A percentile compares a stretch with the other conserved stretches of the same genome.
phyloP scores from a whole-genome alignment of 2,797 vertebrate genomes.

The Babyrousa celebensis region DNA sequence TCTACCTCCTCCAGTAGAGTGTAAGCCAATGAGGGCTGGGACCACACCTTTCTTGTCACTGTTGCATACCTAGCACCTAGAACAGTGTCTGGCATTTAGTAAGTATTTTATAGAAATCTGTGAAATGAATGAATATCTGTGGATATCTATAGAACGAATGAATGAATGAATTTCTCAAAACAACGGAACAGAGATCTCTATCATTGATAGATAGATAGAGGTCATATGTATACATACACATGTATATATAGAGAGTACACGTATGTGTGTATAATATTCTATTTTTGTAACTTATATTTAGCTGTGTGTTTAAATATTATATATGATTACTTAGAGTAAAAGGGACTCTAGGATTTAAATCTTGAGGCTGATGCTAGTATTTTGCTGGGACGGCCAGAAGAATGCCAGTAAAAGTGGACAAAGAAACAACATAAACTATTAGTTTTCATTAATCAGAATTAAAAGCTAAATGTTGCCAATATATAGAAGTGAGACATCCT shows the following conservation, averaged over 20 bases:
- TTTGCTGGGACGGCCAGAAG: slow-evolving; percentile 19
- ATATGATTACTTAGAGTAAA: background rate
- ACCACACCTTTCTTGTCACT: background rate
- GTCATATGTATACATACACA: background rate
- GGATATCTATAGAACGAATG: background rate
- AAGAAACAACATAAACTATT: background rate
- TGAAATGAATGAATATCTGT: background rate
- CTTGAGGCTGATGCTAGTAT: background rate
- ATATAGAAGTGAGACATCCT: slow-evolving; percentile 18
- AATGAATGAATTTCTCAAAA: background rate
- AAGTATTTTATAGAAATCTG: background rate
- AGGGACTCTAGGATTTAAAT: background rate
- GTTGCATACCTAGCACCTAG: background rate
- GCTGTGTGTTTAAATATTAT: background rate
- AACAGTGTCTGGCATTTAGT: background rate
- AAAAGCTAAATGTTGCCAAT: background rate
- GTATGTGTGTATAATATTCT: background rate
- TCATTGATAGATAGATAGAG: too few relatives aligned
- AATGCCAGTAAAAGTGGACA: slow-evolving; percentile 47
- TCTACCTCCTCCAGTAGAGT: background rate
- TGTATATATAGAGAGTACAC: background rate
- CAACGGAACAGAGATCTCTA: background rate
- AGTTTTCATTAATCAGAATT: slow-evolving; percentile 34
- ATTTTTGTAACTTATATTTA: background rate
- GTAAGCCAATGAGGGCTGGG: background rate